Evolutionary conservation across 2,888 invertebrate genomes (phyloP), one percentile per base, ranked within the genome.

Genomic region (Apoderus coryli): DNA sequence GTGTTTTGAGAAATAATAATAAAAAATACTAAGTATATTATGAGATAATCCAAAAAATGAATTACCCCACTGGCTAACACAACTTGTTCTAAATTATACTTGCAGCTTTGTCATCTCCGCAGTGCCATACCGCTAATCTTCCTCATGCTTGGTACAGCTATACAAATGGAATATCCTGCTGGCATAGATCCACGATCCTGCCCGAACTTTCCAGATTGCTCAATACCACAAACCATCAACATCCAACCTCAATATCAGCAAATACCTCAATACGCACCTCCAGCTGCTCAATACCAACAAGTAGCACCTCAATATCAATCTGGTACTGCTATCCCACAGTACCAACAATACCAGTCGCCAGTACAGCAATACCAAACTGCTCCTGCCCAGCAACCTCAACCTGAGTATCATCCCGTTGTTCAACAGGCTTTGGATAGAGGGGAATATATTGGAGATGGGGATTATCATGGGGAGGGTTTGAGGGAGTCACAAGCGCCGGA

Each of bases 401-500:
- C 42, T 25, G 47, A 49, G 31, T 50, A 48, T 38, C 35, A 40
- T 19, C 34, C 47, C 5, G 31, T 42, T 10, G 35, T 43, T 4
- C 50, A 52, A 32, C 45, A 45, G 26, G 48, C 50, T 39, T 44
- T 52, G 34, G 44, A 50, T 38, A 42, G 45, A 23, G 52, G 52
- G 15, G 49, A 48, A 31, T 52, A 52, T 36, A 48, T 48, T 34
- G 52, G 52, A n/a, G 52, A 52, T 36, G 52, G 52, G 13, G 58
- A 59, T 40, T 59, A 56, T 46, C 56, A 47, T 37, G 59, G 59
- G 9, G 59, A 59, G 52, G 59, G 59, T 32, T 48, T 59, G 13
- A 53, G 53, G 25, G 59, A 59, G 46, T 50, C 58, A 42, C 55
- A 56, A 31, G 57, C 59, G 32, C 44, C 44, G 25, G 46, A 45